A percentile compares a stretch with the other conserved stretches of the same genome.
Evolutionary conservation across 2,797 vertebrate genomes (phyloP).

Genomic region (Pangasius djambal): DNA sequence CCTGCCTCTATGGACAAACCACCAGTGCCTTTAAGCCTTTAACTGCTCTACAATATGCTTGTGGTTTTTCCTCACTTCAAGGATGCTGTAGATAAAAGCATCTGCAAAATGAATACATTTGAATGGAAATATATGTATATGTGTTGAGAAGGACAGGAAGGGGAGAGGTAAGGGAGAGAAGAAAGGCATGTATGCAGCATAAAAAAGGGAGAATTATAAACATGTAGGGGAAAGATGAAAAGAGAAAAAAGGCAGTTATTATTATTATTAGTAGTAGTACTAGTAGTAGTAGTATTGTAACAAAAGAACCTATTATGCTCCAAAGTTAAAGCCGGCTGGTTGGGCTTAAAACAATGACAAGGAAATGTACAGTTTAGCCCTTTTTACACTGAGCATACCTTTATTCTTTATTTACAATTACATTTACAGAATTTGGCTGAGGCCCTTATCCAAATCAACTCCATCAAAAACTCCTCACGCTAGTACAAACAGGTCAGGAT

Average conservation of each 20-base stretch:
- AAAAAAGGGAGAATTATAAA: background rate
- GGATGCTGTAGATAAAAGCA: constrained; percentile 14
- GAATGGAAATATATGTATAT: background rate
- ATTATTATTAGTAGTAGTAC: background rate
- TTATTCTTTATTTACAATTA: background rate
- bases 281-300: background rate
- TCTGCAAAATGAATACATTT: background rate
- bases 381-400: background rate
- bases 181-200: background rate
- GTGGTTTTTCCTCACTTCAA: constrained; percentile 1
- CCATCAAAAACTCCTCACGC: background rate
- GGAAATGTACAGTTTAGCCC: background rate
- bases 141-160: background rate
- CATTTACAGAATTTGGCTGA: background rate
- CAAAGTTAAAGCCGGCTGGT: background rate
- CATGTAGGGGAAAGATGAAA: background rate
- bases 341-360: background rate
- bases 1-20: background rate
- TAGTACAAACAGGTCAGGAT: background rate
- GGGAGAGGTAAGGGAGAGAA: background rate
- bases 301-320: background rate
- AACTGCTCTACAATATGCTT: background rate
- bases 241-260: background rate
- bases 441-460: background rate
- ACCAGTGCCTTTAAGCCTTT: background rate